Base-by-base conservation (phyloP, 2,797 vertebrate genomes). In the Cichlasoma orientale region DNA sequence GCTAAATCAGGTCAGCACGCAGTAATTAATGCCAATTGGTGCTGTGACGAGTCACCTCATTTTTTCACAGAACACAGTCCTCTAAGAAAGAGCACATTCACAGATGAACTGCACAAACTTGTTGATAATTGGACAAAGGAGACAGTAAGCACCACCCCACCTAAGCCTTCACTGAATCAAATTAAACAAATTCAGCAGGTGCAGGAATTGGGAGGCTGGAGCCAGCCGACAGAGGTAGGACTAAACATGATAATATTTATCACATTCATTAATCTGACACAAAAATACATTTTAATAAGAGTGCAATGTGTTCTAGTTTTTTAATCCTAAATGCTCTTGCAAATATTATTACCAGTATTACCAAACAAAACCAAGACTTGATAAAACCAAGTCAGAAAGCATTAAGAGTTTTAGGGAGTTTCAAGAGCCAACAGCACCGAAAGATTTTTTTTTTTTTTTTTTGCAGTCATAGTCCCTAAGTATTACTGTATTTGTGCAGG, bases 61-160 rank as follows among this genome's bases (percentile, higher is more conserved):
- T 66, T 31, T 68, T 83, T 5, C 74, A 73, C 86, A 95, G 95
- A 94, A 83, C 91, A 89, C 25, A 95, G 93, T 88, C 90, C 94
- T 61, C 75, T 90, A 78, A 97, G 95, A 92, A 97, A 97, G 92
- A 97, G 96, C 90, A 97, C 96, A 92, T 98, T 98, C 90, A 98
- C 97, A 3, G 97, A 98, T 78, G 97, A 98, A 78, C 91, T 98
- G 91, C 97, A 98, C 94, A 98, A 97, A 88, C 93, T 98, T 77
- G 97, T 98, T 73, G 97, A 98, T 90, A 96, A 98, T 83, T 97
- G 96, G 97, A 96, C 97, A 19, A 98, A 96, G 88, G 97, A 98
- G 88, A 80, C 95, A 1, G 93, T 95, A 57, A 96, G 95, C 71
- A 92, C 94, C 61, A 82, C 92, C 78, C 94, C 88, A 2, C 90